A percentile compares a stretch with the other conserved stretches of the same genome.
Conservation (phyloP, 2,888 invertebrate genomes). For the Lissocephala sabroskyi region DNA sequence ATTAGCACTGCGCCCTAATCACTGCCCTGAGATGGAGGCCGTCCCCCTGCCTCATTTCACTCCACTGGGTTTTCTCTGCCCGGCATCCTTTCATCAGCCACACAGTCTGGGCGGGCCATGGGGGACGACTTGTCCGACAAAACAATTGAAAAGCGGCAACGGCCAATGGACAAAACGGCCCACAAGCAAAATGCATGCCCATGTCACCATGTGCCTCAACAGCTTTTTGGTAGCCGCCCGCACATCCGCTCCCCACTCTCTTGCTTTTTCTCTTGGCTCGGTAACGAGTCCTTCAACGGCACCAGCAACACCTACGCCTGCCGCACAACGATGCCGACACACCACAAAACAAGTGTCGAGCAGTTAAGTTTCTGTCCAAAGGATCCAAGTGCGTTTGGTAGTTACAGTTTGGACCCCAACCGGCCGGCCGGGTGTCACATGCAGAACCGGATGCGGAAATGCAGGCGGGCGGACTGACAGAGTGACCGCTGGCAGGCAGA, state of each 20-base stretch:
- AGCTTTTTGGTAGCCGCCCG: conserved; percentile 44
- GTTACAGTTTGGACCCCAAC: conserved; percentile 28
- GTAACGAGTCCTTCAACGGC: no score
- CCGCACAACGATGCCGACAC: conserved; percentile 48
- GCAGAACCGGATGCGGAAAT: conserved; percentile 65
- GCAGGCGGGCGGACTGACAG: conserved; percentile 40
- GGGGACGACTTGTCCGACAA: not conserved
- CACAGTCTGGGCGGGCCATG: no score
- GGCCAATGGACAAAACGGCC: not conserved
- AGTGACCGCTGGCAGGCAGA: conserved; percentile 17
- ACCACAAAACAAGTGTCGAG: conserved; percentile 60
- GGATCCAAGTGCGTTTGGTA: conserved; percentile 28
- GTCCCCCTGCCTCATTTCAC: no score
- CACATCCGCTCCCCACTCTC: conserved; percentile 43
- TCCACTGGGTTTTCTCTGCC: no score
- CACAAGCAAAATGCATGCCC: conserved; percentile 14
- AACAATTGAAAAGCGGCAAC: conserved; percentile 4
- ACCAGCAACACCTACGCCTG: not conserved
- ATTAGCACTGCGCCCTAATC: not conserved
- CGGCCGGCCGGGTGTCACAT: conserved; percentile 41
- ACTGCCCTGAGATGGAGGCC: not conserved
- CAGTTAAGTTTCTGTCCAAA: conserved; percentile 55
- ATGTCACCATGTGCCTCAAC: conserved; percentile 52
- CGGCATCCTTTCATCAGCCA: no score
- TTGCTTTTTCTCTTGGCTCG: no score